Conservation (phyloP, 2,888 invertebrate genomes). For the Machimus rusticus region DNA sequence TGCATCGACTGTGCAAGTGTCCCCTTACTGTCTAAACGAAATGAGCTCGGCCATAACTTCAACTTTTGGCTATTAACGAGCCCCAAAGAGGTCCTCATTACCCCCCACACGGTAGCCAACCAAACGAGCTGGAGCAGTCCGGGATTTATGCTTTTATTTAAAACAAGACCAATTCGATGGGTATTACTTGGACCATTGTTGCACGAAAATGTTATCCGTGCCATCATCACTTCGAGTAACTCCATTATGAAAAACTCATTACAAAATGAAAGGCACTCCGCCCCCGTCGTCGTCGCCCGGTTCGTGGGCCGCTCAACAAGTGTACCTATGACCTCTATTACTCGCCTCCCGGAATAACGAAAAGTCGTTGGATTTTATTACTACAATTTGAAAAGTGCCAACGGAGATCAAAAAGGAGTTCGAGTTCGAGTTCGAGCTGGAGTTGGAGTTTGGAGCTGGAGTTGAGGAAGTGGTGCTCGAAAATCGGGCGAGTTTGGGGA, state of each 20-base stretch:
- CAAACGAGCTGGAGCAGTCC: not conserved
- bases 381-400: constrained; percentile 41
- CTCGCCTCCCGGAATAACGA: constrained; percentile 14
- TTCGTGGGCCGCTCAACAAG: constrained; percentile 20
- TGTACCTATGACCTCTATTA: constrained; percentile 24
- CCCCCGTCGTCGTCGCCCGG: not conserved
- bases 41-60: not conserved
- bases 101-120: not conserved
- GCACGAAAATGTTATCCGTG: constrained; percentile 4
- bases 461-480: constrained; percentile 18
- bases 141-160: not conserved
- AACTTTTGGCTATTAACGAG: not conserved
- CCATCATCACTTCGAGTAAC: constrained; percentile 34
- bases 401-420: constrained; percentile 32
- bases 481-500: not conserved
- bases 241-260: constrained; percentile 37
- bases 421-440: not conserved
- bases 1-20: not conserved
- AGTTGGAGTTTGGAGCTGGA: not conserved
- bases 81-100: not conserved
- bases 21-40: not conserved
- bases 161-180: constrained; percentile 1
- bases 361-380: constrained; percentile 41
- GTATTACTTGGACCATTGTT: constrained; percentile 27
- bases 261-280: not conserved